Evolutionary conservation across 2,113 vertebrate species (phyloP), one percentile per base, ranked within the genome.

Genomic region (Astur gentilis): DNA sequence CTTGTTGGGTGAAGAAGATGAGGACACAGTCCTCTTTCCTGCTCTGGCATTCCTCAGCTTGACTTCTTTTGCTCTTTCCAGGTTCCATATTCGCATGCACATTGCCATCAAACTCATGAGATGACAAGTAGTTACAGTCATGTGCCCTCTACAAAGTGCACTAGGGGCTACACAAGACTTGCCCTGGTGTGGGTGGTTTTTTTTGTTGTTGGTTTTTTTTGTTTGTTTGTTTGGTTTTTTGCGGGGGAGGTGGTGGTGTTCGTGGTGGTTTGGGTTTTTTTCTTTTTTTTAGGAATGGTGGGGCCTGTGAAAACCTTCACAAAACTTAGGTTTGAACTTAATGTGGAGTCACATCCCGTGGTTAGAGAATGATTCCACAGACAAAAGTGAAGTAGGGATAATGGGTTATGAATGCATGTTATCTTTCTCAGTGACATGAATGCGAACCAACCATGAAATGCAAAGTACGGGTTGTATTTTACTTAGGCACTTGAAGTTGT

Each of bases 371-470:
- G 58, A 8, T 87, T 83, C 50, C 66, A 66, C 87, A 66, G 49
- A 44, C 76, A 27, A 44, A 64, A 72, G 10, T 50, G 38, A 16
- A 78, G 40, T 6, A 91, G 87, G 82, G 36, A 23, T 55, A 57
- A 22, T 57, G 58, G 65, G 73, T 88, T 94, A 32, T 90, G 91
- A 95, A 89, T 87, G 89, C 94, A 73, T 83, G 82, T 76, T 89
- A 47, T 83, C 91, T 94, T 93, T 80, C 84, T 85, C 93, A 91
- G 87, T 76, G 70, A 40, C 36, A 40, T 13, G 44, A 92, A 38
- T 52, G 34, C 83, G 44, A 77, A 81, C 26, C 60, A 91, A 36
- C 93, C 93, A 80, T 58, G 95, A 97, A 96, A 91, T 95, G 95
- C 93, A 95, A 80, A 94, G 89, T 80, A 34, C 57, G n/a, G 54